Percentiles rank a stretch among this genome's conserved stretches.
These are phyloP conservation scores for Manis crassicaudata DNA, from an alignment of 2,797 vertebrate species.

Conservation along the genomic window DNA sequence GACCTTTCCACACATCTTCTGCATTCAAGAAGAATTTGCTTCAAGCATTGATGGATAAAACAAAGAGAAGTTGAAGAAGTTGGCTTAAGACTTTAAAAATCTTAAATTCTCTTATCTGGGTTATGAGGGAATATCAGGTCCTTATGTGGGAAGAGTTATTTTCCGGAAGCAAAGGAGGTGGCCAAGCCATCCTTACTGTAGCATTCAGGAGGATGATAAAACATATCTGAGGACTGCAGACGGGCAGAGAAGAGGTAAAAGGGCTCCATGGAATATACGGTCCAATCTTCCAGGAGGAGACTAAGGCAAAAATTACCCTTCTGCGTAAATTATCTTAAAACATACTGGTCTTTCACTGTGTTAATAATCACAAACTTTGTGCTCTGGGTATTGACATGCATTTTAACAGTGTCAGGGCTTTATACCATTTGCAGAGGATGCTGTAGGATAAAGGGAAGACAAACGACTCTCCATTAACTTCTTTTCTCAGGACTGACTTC, in stretches of 20 bases:
- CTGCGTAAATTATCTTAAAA: conserved; percentile 8
- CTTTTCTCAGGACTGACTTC: background rate
- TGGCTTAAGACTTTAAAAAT: background rate
- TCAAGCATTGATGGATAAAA: background rate
- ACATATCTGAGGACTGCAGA: background rate
- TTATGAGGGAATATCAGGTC: background rate
- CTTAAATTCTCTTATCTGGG: background rate
- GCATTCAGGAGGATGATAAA: background rate
- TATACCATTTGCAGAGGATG: background rate
- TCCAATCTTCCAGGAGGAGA: background rate
- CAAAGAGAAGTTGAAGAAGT: background rate
- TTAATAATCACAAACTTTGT: background rate
- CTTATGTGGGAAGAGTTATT: background rate
- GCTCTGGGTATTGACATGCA: background rate
- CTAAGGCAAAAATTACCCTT: background rate
- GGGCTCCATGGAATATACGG: background rate
- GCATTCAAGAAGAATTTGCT: background rate
- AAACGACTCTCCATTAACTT: background rate
- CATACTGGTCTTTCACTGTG: background rate
- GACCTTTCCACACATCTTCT: background rate
- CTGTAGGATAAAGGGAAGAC: background rate
- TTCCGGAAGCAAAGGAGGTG: background rate
- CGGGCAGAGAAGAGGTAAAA: background rate
- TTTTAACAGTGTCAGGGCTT: background rate
- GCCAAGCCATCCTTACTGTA: background rate